Evolutionary conservation across 2,797 vertebrate species (phyloP).

Genomic region (Tachyglossus aculeatus): DNA sequence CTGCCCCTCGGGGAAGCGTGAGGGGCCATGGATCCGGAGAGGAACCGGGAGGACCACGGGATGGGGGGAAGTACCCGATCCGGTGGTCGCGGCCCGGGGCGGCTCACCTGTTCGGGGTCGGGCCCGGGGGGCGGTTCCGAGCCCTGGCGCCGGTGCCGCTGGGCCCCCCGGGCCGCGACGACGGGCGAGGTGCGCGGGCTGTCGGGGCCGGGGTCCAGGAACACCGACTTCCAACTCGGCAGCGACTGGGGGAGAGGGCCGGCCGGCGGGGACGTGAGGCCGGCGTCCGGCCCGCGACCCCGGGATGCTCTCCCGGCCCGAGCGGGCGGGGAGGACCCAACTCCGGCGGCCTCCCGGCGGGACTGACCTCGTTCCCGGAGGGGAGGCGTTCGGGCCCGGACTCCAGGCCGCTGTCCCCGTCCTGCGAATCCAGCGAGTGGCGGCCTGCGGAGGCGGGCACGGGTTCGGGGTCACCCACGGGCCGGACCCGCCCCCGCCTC

Average conservation of each 20-base stretch:
- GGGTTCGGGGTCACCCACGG: too few species aligned
- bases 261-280: too few species aligned
- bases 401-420: slow-evolving; percentile 83
- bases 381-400: slow-evolving; percentile 68
- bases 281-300: too few species aligned
- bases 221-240: slow-evolving; percentile 67
- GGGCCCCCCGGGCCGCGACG: slow-evolving; percentile 71
- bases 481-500: too few species aligned
- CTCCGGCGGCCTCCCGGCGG: fast-evolving
- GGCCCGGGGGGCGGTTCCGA: slow-evolving; percentile 70
- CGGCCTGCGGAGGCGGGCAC: slow-evolving; percentile 74
- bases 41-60: neutral
- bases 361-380: slow-evolving; percentile 68
- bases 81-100: too few species aligned
- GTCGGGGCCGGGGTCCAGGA: slow-evolving; percentile 75
- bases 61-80: too few species aligned
- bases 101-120: slow-evolving; percentile 77
- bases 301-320: too few species aligned
- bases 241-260: slow-evolving; percentile 70
- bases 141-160: slow-evolving; percentile 77
- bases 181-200: slow-evolving; percentile 88
- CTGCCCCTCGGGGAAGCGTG: neutral
- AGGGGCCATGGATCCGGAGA: neutral
- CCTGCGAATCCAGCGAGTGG: slow-evolving; percentile 82
- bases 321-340: neutral